A percentile compares a stretch with the other conserved stretches of the same genome.
These are phyloP conservation scores for Leucophenga varia DNA, from an alignment of 1,140 invertebrate genomes.

Conservation along the genomic window DNA sequence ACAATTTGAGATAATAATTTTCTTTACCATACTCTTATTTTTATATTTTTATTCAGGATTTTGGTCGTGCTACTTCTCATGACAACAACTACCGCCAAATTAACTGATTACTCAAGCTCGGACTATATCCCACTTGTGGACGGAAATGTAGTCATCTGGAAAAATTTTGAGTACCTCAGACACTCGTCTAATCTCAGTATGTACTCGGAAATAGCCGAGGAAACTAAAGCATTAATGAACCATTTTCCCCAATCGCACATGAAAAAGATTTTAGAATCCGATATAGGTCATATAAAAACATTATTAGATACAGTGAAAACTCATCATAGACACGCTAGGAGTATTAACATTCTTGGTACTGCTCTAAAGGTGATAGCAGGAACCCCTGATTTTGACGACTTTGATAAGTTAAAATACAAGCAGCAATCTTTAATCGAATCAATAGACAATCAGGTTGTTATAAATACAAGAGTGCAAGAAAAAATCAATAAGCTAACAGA, in stretches of 20 bases:
- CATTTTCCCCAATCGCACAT: conserved; percentile 3
- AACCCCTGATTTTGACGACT: conserved; percentile 15
- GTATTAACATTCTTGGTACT: conserved; percentile 10
- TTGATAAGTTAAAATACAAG: conserved; percentile 4
- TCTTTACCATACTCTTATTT: too few species aligned
- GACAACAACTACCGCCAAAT: background rate
- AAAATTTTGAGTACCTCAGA: conserved; percentile 9
- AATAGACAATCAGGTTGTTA: background rate
- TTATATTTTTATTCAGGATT: too few species aligned
- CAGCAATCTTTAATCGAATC: conserved; percentile 1
- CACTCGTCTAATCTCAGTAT: conserved; percentile 4
- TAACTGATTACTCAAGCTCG: conserved; percentile 6
- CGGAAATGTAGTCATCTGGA: conserved; percentile 4
- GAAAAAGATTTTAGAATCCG: conserved; percentile 6
- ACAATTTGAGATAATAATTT: background rate
- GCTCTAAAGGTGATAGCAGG: conserved; percentile 12
- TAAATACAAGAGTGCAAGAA: conserved; percentile 5
- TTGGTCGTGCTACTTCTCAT: background rate
- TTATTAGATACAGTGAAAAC: conserved; percentile 5
- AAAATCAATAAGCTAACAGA: conserved; percentile 2
- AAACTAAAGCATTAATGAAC: conserved; percentile 6
- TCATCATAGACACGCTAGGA: conserved; percentile 14
- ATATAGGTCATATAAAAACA: conserved; percentile 9
- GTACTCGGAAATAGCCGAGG: conserved; percentile 9
- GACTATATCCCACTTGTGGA: conserved; percentile 10